Evolutionary conservation across 30 jellyfish, hydroid and myxozoan genomes (phyloP), one percentile per base, ranked within the genome.

Genomic region (Pelagia noctiluca): DNA sequence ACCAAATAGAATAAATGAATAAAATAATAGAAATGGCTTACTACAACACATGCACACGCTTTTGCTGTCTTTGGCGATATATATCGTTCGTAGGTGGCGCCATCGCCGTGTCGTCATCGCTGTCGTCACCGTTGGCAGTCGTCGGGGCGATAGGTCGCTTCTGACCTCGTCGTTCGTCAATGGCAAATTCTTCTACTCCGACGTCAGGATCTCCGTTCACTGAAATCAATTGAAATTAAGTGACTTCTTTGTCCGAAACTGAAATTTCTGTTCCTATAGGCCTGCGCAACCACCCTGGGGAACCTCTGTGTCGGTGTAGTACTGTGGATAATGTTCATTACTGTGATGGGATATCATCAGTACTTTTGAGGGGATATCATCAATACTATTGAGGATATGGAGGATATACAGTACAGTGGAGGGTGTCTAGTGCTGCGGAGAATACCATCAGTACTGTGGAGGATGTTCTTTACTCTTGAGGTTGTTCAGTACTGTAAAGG

Each of bases 41-140:
- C 75, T 70, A 70, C 32, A 70, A 70, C 33, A 77, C 89, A 35
- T 90, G 96, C 7, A 90, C 96, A n/a, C 97, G 63, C 65, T 90
- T 90, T 54, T 90, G 97, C 52, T 90, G 97, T 25, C 97, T 83
- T 75, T 78, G 86, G 25, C 99, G 97, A 64, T 87, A 93, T 26
- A 93, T 67, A 65, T 93, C 99, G 70, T 93, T 82, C 65, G 83
- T 54, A 16, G 99, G 99, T 3, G 99, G 99, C 28, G 96, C 96
- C 28, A 63, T 73, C 61, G 83, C 49, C n/a, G 88, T 54, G 16
- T 93, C 99, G 29, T 93, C 99, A 32, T 93, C 99, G 71, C 99
- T 93, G 84, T 93, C 99, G 33, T 84, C 98, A 54, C 96, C 96
- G 16, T 85, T 72, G 13, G 90, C 33, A 5, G 83, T 37, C 12